These are phyloP conservation scores for Eublepharis macularius DNA, from an alignment of 2,113 vertebrate species.

Conservation along the genomic window DNA sequence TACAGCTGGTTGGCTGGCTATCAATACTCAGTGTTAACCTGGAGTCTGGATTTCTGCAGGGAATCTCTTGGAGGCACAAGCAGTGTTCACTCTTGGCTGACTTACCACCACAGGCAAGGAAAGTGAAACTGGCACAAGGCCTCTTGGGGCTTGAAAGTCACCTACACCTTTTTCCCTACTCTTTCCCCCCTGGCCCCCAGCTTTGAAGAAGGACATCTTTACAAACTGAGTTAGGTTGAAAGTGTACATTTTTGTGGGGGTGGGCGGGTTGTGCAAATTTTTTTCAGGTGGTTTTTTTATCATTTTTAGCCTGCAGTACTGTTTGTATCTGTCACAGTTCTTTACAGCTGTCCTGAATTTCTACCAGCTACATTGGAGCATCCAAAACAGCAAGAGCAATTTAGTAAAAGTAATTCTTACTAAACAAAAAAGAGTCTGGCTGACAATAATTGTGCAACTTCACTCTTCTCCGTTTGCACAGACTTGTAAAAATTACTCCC, in stretches of 20 bases:
- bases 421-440: conserved; percentile 74
- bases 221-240: conserved; percentile 80
- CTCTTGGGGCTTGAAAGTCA: conserved; percentile 67
- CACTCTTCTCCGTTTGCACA: conserved; percentile 44
- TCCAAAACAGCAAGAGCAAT: conserved; percentile 80
- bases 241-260: conserved; percentile 79
- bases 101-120: conserved; percentile 58
- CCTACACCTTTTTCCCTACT: conserved; percentile 66
- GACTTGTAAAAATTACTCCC: conserved; percentile 27
- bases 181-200: conserved; percentile 66
- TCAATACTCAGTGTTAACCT: conserved; percentile 80
- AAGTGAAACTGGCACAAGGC: conserved; percentile 66
- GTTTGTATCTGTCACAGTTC: conserved; percentile 82
- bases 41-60: conserved; percentile 74
- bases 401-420: conserved; percentile 84
- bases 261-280: conserved; percentile 73
- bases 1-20: conserved; percentile 71
- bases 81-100: conserved; percentile 61
- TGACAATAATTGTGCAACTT: conserved; percentile 77
- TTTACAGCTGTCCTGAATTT: conserved; percentile 82
- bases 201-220: conserved; percentile 75
- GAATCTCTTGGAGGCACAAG: conserved; percentile 61
- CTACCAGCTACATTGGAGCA: conserved; percentile 81
- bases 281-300: conserved; percentile 79
- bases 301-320: conserved; percentile 84